Percentiles rank a stretch among this genome's conserved stretches.
These are phyloP conservation scores for Stictocephala bisonia DNA, from an alignment of 2,888 invertebrate genomes.

Conservation along the genomic window DNA sequence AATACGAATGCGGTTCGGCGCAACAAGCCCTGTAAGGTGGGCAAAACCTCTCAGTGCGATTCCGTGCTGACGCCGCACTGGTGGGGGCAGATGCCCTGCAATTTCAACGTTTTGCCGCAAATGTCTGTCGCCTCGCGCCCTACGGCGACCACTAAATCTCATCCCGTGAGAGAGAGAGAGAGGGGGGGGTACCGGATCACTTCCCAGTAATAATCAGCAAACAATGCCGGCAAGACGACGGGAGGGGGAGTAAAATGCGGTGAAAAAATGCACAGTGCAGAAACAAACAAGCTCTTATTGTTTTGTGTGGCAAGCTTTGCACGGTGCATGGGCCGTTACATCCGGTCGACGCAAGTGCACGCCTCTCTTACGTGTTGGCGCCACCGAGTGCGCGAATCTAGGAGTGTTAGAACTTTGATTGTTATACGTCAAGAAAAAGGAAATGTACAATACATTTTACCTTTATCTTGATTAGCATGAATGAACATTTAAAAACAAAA, in stretches of 20 bases:
- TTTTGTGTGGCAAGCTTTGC: constrained; percentile 28
- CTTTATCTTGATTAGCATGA: too few species aligned
- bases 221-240: constrained; percentile 43
- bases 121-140: constrained; percentile 2
- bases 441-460: too few species aligned
- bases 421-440: too few species aligned
- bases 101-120: constrained; percentile 29
- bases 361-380: too few species aligned
- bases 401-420: too few species aligned
- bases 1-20: neutral
- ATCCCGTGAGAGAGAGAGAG: constrained; percentile 39
- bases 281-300: constrained; percentile 18
- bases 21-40: constrained; percentile 2
- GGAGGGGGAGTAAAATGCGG: neutral
- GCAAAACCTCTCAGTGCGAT: constrained; percentile 28
- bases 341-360: too few species aligned
- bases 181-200: constrained; percentile 42
- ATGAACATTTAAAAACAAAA: too few species aligned
- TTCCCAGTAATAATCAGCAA: constrained; percentile 50
- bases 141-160: constrained; percentile 12
- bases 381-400: too few species aligned
- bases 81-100: neutral
- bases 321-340: neutral
- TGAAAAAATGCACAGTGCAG: neutral
- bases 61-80: constrained; percentile 38